These are phyloP conservation scores for Penaeus monodon DNA, from an alignment of 2,888 invertebrate species.

Conservation along the genomic window DNA sequence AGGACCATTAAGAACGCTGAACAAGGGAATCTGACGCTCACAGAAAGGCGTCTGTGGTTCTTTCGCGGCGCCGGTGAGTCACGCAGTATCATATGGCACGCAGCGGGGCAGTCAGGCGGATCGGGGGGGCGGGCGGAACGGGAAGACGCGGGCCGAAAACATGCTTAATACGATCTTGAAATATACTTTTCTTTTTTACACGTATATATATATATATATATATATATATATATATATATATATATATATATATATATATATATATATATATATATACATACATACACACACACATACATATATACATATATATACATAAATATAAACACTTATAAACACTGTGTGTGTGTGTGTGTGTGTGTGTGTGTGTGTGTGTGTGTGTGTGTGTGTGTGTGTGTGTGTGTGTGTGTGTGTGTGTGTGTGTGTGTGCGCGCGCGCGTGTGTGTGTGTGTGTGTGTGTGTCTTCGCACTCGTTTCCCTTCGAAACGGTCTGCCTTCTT, in stretches of 20 bases:
- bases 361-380: too few relatives aligned
- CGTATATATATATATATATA: background rate
- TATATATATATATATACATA: background rate
- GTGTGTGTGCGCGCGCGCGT: background rate
- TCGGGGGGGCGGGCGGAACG: conserved; percentile 11
- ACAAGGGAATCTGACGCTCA: conserved; percentile 8
- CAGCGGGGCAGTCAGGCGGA: conserved; percentile 55
- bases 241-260: background rate
- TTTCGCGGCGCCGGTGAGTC: conserved; percentile 33
- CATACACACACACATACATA: background rate
- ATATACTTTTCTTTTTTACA: background rate
- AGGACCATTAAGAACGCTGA: background rate
- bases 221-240: background rate
- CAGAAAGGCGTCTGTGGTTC: conserved; percentile 22
- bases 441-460: background rate
- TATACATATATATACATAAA: background rate
- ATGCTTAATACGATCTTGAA: background rate
- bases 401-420: background rate
- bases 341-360: background rate
- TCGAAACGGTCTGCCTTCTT: too few relatives aligned
- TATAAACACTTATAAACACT: background rate
- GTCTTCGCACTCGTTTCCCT: background rate
- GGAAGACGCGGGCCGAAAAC: conserved; percentile 23
- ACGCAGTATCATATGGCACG: conserved; percentile 53
- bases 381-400: background rate